Base-by-base conservation (phyloP, 2,888 invertebrate species). In the Coecobrya sp. region DNA sequence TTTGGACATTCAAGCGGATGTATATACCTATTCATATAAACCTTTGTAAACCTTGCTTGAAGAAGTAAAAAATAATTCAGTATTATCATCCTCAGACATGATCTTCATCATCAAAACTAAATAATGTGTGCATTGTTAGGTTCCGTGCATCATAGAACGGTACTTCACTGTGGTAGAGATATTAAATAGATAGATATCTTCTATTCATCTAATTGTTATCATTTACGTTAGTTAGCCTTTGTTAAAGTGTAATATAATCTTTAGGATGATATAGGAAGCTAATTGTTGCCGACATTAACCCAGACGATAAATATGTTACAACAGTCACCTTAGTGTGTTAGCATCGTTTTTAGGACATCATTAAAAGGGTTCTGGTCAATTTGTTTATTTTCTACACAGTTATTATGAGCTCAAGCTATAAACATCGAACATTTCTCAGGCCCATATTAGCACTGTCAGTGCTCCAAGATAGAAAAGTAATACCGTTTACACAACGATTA, bases 201-300 rank as follows among this genome's bases (percentile, higher is more conserved):
- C 55, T 81, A 59, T 81, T 81, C 36, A 59, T 36, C 81, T 81
- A 81, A 81, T 81, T 81, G 81, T 81, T 55, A 81, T 52, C 81
- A 79, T 81, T 81, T 55, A 81, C 30, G 81, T 59, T 81, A 55
- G 81, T 81, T 81, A 81, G 55, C 16, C 25, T 59, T 27, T n/a
- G 27, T 11, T 27, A 76, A 49, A 76, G 49, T 36, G 2, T 13
- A 7, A 45, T 30, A 5, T 7, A 59, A 11, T 19, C 45, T 68
- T 76, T 76, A 49, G 25, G 49, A 76, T 49, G 10, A 22, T 52
- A 10, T 13, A 76, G 22, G 49, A 79, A 79, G 52, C 52, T 79
- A 36, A 52, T 49, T 11, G n/a, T 22, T 11, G 30, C n/a, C 45
- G 22, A 10, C 49, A 10, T 76, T 76, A 49, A 76, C 19, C 10